phyloP scores from a whole-genome alignment of 2,888 invertebrate species.

The Liodrosophila aerea region DNA sequence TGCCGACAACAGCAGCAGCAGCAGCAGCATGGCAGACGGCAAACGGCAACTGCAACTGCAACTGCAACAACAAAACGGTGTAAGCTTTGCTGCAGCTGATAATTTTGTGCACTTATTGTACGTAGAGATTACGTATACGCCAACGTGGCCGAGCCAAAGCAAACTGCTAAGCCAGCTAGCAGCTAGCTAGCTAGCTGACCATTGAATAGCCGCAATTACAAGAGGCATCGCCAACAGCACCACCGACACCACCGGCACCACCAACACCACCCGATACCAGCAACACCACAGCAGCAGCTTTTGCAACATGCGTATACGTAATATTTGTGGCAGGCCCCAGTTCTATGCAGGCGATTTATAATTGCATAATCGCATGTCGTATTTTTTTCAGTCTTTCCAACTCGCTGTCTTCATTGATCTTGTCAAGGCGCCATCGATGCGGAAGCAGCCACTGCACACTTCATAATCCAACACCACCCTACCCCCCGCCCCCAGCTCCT shows the following conservation, averaged over 20 bases:
- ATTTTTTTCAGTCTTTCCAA: no score
- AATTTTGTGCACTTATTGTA: slow-evolving; percentile 69
- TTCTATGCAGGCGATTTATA: slow-evolving; percentile 42
- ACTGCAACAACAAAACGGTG: background rate
- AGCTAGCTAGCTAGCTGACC: slow-evolving; percentile 36
- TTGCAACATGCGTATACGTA: slow-evolving; percentile 76
- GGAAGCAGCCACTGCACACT: slow-evolving; percentile 30
- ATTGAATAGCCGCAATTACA: slow-evolving; percentile 53
- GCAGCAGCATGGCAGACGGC: slow-evolving; percentile 9
- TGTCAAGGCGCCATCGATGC: slow-evolving; percentile 41
- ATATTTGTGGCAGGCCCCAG: slow-evolving; percentile 55
- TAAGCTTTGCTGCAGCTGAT: slow-evolving; percentile 54
- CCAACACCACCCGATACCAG: slow-evolving; percentile 8
- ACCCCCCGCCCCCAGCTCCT: background rate
- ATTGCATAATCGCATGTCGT: slow-evolving; percentile 29
- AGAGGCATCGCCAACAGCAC: slow-evolving; percentile 35
- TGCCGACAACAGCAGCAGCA: slow-evolving; percentile 47
- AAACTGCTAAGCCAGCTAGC: slow-evolving; percentile 5
- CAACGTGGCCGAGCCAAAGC: slow-evolving; percentile 25
- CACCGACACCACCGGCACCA: slow-evolving; percentile 7
- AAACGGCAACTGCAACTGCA: slow-evolving; percentile 11
- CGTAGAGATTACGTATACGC: slow-evolving; percentile 65
- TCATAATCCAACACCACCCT: slow-evolving; percentile 3
- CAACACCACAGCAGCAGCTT: slow-evolving; percentile 28
- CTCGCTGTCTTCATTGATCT: slow-evolving; percentile 32